phyloP scores from a whole-genome alignment of 92 coral and sea anemone species.

The Paragorgia papillata region DNA sequence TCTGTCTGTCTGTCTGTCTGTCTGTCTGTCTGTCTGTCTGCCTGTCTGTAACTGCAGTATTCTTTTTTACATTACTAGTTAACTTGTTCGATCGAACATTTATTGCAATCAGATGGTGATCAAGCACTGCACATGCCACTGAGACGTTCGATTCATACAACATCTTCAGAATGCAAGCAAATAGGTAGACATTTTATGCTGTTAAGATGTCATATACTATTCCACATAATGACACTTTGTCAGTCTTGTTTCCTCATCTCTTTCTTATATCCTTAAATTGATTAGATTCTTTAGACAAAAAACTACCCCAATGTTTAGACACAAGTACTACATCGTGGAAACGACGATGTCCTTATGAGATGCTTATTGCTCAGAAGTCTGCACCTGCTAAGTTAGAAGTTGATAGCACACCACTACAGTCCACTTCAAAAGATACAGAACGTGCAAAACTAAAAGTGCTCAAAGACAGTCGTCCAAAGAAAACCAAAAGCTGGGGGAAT shows the following conservation, averaged over 20 bases:
- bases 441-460: constrained; percentile 22
- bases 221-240: too few species aligned
- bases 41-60: too few species aligned
- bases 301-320: constrained; percentile 25
- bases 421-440: background rate
- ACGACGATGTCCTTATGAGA: constrained; percentile 35
- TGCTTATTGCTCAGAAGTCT: constrained; percentile 16
- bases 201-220: too few species aligned
- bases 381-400: constrained; percentile 7
- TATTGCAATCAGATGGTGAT: constrained; percentile 8
- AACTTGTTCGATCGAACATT: constrained; percentile 19
- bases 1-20: too few species aligned
- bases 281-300: constrained; percentile 10
- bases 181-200: constrained; percentile 1
- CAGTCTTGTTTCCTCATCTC: too few species aligned
- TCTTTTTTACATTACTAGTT: constrained; percentile 3
- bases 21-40: too few species aligned
- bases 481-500: constrained; percentile 27
- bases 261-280: too few species aligned
- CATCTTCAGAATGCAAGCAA: background rate
- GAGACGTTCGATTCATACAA: constrained; percentile 16
- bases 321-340: constrained; percentile 16
- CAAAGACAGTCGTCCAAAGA: constrained; percentile 33
- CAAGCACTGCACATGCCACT: background rate
- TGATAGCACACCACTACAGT: constrained; percentile 7